Conservation (phyloP, 2,797 vertebrate genomes). For the Fundulus diaphanus region DNA sequence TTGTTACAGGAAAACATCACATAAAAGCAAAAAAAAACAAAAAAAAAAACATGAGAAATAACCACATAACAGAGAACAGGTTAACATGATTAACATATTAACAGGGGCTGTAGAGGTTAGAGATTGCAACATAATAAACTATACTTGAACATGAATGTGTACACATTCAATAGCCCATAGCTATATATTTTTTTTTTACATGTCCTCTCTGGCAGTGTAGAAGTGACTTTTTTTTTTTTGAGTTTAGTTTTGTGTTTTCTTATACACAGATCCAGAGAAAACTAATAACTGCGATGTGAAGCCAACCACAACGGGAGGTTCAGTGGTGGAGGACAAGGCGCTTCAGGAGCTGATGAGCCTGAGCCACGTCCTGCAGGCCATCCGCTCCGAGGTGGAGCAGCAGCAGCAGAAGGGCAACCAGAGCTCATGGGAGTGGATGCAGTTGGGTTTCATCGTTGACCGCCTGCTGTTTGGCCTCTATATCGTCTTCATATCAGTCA, state of each 20-base stretch:
- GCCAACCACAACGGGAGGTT: background rate
- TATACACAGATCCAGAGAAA: slow-evolving; percentile 31
- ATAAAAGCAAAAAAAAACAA: background rate
- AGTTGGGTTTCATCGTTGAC: slow-evolving; percentile 79
- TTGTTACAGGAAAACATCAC: background rate
- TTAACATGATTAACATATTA: background rate
- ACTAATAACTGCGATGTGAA: background rate
- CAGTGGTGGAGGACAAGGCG: slow-evolving; percentile 25
- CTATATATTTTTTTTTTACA: too few relatives aligned
- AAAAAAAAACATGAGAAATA: background rate
- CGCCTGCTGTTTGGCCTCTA: slow-evolving; percentile 79
- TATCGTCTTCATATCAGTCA: slow-evolving; percentile 76
- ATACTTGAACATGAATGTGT: too few relatives aligned
- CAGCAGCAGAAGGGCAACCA: slow-evolving; percentile 45
- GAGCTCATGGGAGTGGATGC: slow-evolving; percentile 73
- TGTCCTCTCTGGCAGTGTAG: too few relatives aligned
- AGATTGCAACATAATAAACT: too few relatives aligned
- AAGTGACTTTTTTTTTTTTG: too few relatives aligned
- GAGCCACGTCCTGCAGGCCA: slow-evolving; percentile 59
- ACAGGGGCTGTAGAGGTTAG: too few relatives aligned
- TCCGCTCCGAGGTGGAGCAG: slow-evolving; percentile 70
- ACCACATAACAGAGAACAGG: background rate
- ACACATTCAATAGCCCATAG: too few relatives aligned
- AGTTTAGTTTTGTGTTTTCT: background rate
- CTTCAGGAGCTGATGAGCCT: slow-evolving; percentile 71